Percentiles rank a stretch among this genome's conserved stretches.
Evolutionary conservation across 2,888 invertebrate species (phyloP).

Genomic region (Nemotelus pantherinus): DNA sequence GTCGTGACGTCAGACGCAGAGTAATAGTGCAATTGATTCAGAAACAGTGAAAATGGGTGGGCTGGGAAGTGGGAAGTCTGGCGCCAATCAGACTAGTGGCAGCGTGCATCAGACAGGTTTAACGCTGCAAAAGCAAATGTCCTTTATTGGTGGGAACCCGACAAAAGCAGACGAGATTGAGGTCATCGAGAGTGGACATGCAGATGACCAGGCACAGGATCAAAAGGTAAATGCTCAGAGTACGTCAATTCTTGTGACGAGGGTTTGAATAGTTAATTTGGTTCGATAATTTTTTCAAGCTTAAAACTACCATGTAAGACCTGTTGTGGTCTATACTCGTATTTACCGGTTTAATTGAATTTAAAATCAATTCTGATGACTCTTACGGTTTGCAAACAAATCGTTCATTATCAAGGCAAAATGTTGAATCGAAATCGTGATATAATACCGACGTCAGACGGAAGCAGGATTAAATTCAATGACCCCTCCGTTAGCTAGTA

Average conservation of each 20-base stretch:
- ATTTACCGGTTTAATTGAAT: slow-evolving; percentile 30
- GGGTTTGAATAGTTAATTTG: background rate
- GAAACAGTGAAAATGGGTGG: slow-evolving; percentile 48
- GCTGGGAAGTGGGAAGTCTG: slow-evolving; percentile 52
- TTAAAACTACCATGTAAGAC: background rate
- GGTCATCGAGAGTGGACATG: slow-evolving; percentile 60
- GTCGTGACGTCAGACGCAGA: slow-evolving; percentile 54
- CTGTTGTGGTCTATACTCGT: background rate
- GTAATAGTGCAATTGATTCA: background rate
- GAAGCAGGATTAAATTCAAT: slow-evolving; percentile 32
- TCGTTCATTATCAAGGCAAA: slow-evolving; percentile 27
- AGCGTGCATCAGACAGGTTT: slow-evolving; percentile 63
- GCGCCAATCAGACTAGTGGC: slow-evolving; percentile 50
- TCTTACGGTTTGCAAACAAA: background rate
- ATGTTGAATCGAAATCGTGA: slow-evolving; percentile 3
- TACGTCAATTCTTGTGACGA: background rate
- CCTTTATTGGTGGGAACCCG: slow-evolving; percentile 60
- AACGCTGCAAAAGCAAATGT: slow-evolving; percentile 61
- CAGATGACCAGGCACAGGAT: slow-evolving; percentile 52
- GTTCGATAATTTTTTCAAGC: background rate
- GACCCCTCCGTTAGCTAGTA: background rate
- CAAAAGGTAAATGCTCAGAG: slow-evolving; percentile 41
- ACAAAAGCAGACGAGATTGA: slow-evolving; percentile 62
- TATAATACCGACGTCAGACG: background rate
- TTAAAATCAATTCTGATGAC: slow-evolving; percentile 14